Evolutionary conservation across 2,797 vertebrate species (phyloP).

Genomic region (Gymnodraco acuticeps): DNA sequence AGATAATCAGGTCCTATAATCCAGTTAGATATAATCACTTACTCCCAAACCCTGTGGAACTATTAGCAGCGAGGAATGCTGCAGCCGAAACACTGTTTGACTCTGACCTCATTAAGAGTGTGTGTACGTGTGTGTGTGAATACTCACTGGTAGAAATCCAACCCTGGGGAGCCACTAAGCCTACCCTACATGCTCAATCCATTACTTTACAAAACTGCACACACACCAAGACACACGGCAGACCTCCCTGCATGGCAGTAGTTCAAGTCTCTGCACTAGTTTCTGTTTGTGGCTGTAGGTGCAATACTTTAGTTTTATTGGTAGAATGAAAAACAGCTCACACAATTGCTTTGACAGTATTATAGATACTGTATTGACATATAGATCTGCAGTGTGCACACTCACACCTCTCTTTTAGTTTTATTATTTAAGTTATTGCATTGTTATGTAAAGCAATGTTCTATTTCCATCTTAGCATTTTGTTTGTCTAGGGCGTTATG

Average conservation of each 20-base stretch:
- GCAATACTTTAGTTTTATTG: conserved; percentile 71
- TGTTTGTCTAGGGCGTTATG: background rate
- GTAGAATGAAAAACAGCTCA: conserved; percentile 62
- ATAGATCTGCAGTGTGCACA: conserved; percentile 45
- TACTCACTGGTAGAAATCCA: conserved; percentile 70
- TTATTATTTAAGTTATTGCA: conserved; percentile 27
- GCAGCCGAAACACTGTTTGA: conserved; percentile 76
- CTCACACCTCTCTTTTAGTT: conserved; percentile 33
- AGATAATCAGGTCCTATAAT: conserved; percentile 78
- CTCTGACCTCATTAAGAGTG: conserved; percentile 81
- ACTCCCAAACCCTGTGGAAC: conserved; percentile 77
- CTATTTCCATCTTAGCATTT: conserved; percentile 31
- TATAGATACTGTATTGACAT: conserved; percentile 60
- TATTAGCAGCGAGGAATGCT: conserved; percentile 77
- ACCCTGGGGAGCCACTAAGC: conserved; percentile 78
- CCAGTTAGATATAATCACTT: conserved; percentile 82
- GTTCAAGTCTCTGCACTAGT: conserved; percentile 67
- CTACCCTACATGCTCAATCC: conserved; percentile 78
- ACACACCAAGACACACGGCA: conserved; percentile 56
- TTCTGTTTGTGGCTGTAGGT: conserved; percentile 61
- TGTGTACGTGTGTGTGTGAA: conserved; percentile 21
- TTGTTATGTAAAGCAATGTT: conserved; percentile 13
- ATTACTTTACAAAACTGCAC: conserved; percentile 80
- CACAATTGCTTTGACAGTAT: conserved; percentile 67
- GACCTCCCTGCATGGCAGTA: conserved; percentile 66